Conservation (phyloP, 2,113 vertebrate genomes). For the Lophochroa leadbeateri region DNA sequence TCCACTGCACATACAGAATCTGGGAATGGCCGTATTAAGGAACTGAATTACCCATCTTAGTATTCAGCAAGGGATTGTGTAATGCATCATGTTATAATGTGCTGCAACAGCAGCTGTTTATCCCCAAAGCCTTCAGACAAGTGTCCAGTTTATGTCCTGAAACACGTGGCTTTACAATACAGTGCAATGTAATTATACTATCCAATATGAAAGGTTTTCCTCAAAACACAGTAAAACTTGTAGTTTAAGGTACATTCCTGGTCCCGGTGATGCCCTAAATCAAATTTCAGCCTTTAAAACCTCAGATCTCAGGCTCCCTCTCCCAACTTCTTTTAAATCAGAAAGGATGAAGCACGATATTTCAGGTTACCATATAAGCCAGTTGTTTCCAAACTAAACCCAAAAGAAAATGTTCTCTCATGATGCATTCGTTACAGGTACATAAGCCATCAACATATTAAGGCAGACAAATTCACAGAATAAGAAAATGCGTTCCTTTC, state of each 20-base stretch:
- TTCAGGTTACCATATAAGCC: not conserved
- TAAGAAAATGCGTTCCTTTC: conserved; percentile 38
- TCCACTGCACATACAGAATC: not conserved
- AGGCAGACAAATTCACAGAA: conserved; percentile 10
- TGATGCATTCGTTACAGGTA: not conserved
- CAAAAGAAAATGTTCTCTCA: not conserved
- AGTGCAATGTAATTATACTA: not conserved
- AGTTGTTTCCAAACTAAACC: not conserved
- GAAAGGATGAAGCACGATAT: not conserved
- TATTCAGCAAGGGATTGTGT: not conserved
- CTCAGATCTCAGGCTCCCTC: not conserved
- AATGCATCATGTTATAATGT: not conserved
- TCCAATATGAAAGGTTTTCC: not conserved
- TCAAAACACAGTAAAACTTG: not conserved
- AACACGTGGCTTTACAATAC: not conserved
- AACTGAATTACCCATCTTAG: not conserved
- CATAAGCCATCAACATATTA: not conserved
- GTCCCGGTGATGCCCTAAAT: not conserved
- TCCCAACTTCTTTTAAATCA: not conserved
- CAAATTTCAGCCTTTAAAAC: not conserved
- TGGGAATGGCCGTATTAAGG: accelerated
- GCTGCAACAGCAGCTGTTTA: not conserved
- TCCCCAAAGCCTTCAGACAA: not conserved
- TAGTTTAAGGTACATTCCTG: not conserved
- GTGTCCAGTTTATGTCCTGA: not conserved